Evolutionary conservation across 2,888 invertebrate genomes (phyloP).

Genomic region (Plagodis pulveraria): DNA sequence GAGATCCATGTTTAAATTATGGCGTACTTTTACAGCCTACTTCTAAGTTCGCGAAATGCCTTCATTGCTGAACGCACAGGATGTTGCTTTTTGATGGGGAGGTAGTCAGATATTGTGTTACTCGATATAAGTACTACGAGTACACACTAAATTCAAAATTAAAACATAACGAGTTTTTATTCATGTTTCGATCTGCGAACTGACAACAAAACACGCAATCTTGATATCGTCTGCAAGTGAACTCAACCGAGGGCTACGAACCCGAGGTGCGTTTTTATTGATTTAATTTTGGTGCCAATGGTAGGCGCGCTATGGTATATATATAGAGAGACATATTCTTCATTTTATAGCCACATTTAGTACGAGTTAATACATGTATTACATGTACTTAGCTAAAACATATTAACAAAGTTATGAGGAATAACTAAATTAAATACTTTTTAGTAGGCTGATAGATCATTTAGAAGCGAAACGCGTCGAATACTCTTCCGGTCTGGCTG

Average conservation of each 20-base stretch:
- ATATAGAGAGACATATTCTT: too few species aligned
- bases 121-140: background rate
- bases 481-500: too few species aligned
- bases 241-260: slow-evolving; percentile 4
- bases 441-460: too few species aligned
- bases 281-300: slow-evolving; percentile 8
- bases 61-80: slow-evolving; percentile 9
- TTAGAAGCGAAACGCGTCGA: too few species aligned
- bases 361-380: too few species aligned
- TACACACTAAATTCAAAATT: too few species aligned
- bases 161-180: too few species aligned
- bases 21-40: slow-evolving; percentile 27
- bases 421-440: too few species aligned
- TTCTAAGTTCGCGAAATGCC: slow-evolving; percentile 20
- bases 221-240: background rate
- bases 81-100: slow-evolving; percentile 5
- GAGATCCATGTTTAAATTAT: slow-evolving; percentile 30
- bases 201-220: slow-evolving; percentile 4
- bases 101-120: background rate
- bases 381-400: too few species aligned
- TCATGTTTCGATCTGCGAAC: too few species aligned
- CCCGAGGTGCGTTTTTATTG: slow-evolving; percentile 14
- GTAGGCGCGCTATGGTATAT: background rate
- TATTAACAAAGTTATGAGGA: too few species aligned
- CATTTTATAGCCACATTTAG: too few species aligned